Conservation (phyloP, 2,888 invertebrate species). For the Stomorhina lunata region DNA sequence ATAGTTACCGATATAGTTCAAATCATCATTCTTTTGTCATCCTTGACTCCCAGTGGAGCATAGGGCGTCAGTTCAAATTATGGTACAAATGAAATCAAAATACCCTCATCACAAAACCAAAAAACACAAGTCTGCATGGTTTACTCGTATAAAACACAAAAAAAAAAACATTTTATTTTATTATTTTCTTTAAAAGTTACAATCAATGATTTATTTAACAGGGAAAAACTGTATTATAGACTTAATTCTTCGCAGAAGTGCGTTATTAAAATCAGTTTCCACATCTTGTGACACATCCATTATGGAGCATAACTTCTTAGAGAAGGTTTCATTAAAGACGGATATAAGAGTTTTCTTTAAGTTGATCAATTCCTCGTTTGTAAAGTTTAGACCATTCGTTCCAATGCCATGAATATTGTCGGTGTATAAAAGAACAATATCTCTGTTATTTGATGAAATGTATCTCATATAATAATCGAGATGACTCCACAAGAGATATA, state of each 20-base stretch:
- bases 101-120: too few relatives aligned
- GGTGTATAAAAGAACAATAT: conserved; percentile 53
- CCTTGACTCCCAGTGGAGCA: too few relatives aligned
- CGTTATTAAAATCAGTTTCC: conserved; percentile 87
- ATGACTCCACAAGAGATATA: conserved; percentile 89
- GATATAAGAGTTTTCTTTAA: conserved; percentile 87
- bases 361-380: conserved; percentile 83
- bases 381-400: conserved; percentile 25
- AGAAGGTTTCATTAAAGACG: conserved; percentile 89
- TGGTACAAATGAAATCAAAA: too few relatives aligned
- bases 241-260: conserved; percentile 88
- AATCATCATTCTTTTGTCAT: too few relatives aligned
- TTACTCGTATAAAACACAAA: neutral
- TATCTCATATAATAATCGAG: conserved; percentile 86
- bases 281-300: conserved; percentile 84
- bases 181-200: neutral
- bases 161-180: neutral
- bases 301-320: conserved; percentile 86
- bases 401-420: conserved; percentile 27
- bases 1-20: too few relatives aligned
- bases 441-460: conserved; percentile 81
- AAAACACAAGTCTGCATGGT: too few relatives aligned
- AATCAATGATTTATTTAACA: conserved; percentile 78
- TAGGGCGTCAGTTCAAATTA: too few relatives aligned
- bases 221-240: conserved; percentile 89